Evolutionary conservation across 2,113 vertebrate genomes (phyloP), one percentile per base, ranked within the genome.

Genomic region (Pollimyrus isidori): DNA sequence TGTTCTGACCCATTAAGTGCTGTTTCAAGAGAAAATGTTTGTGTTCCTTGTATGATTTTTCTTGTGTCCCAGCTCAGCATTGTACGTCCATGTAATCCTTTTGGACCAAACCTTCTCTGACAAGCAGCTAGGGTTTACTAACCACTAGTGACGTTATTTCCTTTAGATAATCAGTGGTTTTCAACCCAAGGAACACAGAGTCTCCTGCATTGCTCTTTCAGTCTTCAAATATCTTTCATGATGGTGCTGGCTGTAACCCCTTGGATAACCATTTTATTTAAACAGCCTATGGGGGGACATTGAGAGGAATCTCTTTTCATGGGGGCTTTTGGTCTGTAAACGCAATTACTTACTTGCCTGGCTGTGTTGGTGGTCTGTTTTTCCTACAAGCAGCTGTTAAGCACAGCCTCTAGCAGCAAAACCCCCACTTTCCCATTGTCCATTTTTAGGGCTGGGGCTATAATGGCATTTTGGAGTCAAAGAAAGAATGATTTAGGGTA

Each of bases 361-460:
- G 17, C 50, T 23, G 83, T 62, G 45, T 42, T 89, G 88, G 65
- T 89, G 88, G 88, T 83, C 88, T 83, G 19, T n/a, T 83, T 49
- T 52, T 83, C 46, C 69, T 89, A 21, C 73, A 80, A 80, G 15
- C 73, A 80, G 73, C 73, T 80, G 73, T 42, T 80, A 19, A 39
- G 69, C 26, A 5, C 35, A 39, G 35, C 15, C 30, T 19, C 5
- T 42, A 80, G 13, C 30, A 76, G 35, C n/a, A 26, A 69, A 11
- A 4, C 62, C n/a, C 3, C n/a, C 62, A 30, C 62, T 65, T n/a
- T 65, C 62, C 10, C 26, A 69, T 69, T 30, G 62, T 80, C 30
- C 73, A 80, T 80, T 80, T 76, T 69, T 69, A 69, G 62, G 62
- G 15, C 30, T 7, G 35, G 35, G 73, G 35, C 35, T 42, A 39